Base-by-base conservation (phyloP, 1,140 invertebrate species). In the Drosophila murphyi region DNA sequence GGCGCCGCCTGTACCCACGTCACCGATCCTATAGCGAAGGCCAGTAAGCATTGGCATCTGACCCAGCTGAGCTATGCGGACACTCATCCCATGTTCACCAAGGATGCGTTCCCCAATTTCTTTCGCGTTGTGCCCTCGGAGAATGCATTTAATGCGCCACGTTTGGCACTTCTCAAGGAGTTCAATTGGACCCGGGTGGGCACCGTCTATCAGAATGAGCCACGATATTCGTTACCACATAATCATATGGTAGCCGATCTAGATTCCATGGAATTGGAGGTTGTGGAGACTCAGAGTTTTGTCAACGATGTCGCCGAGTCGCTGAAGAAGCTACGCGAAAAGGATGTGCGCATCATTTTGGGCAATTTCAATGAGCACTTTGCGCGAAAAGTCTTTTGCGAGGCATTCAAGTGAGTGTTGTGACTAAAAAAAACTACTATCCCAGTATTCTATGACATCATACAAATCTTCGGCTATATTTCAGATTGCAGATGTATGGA, bases 141-240 rank as follows among this genome's bases (percentile, higher is more conserved):
- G 92, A 98, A 97, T 89, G 98, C 98, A 43, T 98, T 99, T 93
- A 99, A 99, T 93, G 95, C 96, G 3, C 98, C 98, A 0, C 94
- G 98, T 35, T 95, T 99, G 35, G 95, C 97, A 2, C 93, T 99
- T 2, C 94, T 99, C 51, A 94, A 96, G 82, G 95, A 96, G 85
- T 99, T 98, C 94, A 99, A 99, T 93, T 99, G 99, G 99, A 99
- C 97, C 0, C 94, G 97, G 59, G 98, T 99, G 7, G 98, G 98
- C 2, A 99, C 98, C 0, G 96, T 99, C 57, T 99, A 99, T 93
- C 98, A 99, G 92, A 99, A 98, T 87, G 97, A 99, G 87, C 97
- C 98, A 0, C 94, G 97, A 93, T 99, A 98, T 92, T 96, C 98
- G 0, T 93, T 98, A 93, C 97, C 98, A 28, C 98, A 99, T 92